Evolutionary conservation across 2,888 invertebrate species (phyloP).

Genomic region (Philhelius pedissequus): DNA sequence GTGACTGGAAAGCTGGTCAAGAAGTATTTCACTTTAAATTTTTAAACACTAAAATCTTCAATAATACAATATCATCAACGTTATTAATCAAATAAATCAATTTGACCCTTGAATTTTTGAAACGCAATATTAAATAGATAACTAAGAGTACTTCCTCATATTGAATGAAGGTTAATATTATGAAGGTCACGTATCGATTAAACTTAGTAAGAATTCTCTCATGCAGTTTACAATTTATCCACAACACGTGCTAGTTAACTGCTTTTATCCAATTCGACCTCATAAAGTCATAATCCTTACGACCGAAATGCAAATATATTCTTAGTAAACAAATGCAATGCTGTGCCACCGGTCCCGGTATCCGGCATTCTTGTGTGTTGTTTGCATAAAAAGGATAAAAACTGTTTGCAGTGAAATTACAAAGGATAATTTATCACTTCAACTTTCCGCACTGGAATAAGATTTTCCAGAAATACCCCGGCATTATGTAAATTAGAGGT

Average conservation of each 20-base stretch:
- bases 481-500: slow-evolving; percentile 31
- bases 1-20: too few relatives aligned
- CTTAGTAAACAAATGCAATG: slow-evolving; percentile 35
- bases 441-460: slow-evolving; percentile 27
- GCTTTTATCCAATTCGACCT: neutral
- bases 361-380: neutral
- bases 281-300: slow-evolving; percentile 40
- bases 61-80: too few relatives aligned
- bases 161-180: neutral
- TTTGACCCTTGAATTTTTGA: too few relatives aligned
- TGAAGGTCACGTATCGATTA: neutral
- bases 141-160: neutral
- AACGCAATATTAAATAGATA: too few relatives aligned
- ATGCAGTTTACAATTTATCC: neutral
- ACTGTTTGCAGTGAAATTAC: slow-evolving; percentile 52
- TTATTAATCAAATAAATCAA: too few relatives aligned
- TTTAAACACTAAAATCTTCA: too few relatives aligned
- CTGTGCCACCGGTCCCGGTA: neutral
- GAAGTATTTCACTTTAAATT: too few relatives aligned
- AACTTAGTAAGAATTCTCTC: neutral
- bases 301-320: slow-evolving; percentile 20
- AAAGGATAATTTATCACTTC: slow-evolving; percentile 42
- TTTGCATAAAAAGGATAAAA: neutral
- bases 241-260: neutral
- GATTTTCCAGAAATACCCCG: slow-evolving; percentile 28